phyloP scores from a whole-genome alignment of 2,113 vertebrate species.

The Oryzias celebensis region DNA sequence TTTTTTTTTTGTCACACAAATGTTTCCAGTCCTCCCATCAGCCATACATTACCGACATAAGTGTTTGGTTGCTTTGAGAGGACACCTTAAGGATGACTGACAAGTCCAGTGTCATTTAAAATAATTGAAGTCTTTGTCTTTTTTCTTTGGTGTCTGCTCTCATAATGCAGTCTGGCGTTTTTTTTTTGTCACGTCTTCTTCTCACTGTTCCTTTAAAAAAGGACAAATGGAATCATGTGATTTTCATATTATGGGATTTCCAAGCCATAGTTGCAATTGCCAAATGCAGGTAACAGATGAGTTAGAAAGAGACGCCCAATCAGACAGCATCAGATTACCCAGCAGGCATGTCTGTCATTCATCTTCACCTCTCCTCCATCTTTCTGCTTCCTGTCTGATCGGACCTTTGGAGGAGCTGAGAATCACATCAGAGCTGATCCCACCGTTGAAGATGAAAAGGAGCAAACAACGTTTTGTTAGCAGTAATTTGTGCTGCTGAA shows the following conservation, averaged over 20 bases:
- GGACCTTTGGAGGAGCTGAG: constrained; percentile 25
- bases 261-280: constrained; percentile 37
- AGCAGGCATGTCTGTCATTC: constrained; percentile 53
- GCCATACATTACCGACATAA: constrained; percentile 70
- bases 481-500: constrained; percentile 6
- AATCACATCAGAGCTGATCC: constrained; percentile 31
- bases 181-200: constrained; percentile 53
- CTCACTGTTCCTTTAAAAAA: constrained; percentile 64
- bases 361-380: constrained; percentile 53
- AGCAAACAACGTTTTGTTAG: constrained; percentile 11
- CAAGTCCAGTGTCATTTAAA: constrained; percentile 69
- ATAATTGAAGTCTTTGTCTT: constrained; percentile 59
- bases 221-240: constrained; percentile 69
- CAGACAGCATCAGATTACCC: constrained; percentile 56
- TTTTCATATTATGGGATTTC: constrained; percentile 66
- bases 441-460: constrained; percentile 9
- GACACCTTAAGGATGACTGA: constrained; percentile 66
- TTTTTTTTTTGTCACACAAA: constrained; percentile 34
- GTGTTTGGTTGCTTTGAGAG: constrained; percentile 57
- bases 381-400: constrained; percentile 64
- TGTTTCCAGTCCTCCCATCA: constrained; percentile 68
- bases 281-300: constrained; percentile 20
- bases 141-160: constrained; percentile 70
- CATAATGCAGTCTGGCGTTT: constrained; percentile 67
- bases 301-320: constrained; percentile 39